Conservation (phyloP, 2,888 invertebrate genomes). For the Eustalomyia histrio region DNA sequence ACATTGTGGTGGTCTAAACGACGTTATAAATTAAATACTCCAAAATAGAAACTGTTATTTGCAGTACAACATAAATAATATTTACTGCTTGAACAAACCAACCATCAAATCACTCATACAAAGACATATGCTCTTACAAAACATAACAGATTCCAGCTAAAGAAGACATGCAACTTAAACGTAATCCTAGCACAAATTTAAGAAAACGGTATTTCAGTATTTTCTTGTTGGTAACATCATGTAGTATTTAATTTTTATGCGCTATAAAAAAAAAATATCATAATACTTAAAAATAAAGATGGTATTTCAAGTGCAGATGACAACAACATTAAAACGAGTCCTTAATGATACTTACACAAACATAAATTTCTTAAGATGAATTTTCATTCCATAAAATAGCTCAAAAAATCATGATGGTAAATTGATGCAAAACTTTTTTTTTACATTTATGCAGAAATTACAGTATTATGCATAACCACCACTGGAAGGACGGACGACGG, state of each 20-base stretch:
- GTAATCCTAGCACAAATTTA: slow-evolving; percentile 24
- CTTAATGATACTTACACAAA: slow-evolving; percentile 23
- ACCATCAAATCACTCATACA: slow-evolving; percentile 16
- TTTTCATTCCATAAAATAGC: slow-evolving; percentile 3
- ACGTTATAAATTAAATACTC: slow-evolving; percentile 49
- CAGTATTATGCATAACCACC: background rate
- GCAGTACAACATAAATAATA: slow-evolving; percentile 48
- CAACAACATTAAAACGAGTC: slow-evolving; percentile 15
- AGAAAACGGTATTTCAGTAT: background rate
- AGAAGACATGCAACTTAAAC: slow-evolving; percentile 19
- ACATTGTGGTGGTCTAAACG: slow-evolving; percentile 3
- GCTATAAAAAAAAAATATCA: slow-evolving; percentile 24
- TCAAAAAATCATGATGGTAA: slow-evolving; percentile 24
- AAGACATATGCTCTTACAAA: background rate
- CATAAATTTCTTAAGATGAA: slow-evolving; percentile 43
- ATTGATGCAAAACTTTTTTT: slow-evolving; percentile 9
- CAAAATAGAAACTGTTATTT: slow-evolving; percentile 43
- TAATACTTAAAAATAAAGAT: background rate
- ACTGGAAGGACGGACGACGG: background rate
- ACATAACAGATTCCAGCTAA: background rate
- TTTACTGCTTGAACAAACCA: slow-evolving; percentile 49
- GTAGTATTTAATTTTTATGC: slow-evolving; percentile 40
- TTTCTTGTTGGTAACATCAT: slow-evolving; percentile 4
- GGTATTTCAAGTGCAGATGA: slow-evolving; percentile 40
- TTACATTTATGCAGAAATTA: slow-evolving; percentile 9